A percentile compares a stretch with the other conserved stretches of the same genome.
These are phyloP conservation scores for Tuta absoluta DNA, from an alignment of 2,888 invertebrate species.

Conservation along the genomic window DNA sequence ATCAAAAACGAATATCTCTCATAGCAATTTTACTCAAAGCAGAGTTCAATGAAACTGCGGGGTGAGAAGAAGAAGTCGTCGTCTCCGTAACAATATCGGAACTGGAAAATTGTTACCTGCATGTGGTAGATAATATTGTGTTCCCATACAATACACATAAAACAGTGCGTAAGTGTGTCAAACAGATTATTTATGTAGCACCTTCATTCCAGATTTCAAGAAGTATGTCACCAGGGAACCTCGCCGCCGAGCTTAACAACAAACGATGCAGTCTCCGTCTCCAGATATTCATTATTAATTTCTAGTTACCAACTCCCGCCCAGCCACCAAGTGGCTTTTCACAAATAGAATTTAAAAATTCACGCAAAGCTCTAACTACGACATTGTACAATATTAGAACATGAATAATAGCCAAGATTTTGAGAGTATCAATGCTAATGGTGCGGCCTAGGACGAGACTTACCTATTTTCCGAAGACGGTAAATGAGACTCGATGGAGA, in stretches of 20 bases:
- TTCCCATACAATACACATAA: no score
- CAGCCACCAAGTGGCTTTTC: constrained; percentile 61
- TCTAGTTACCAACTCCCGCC: constrained; percentile 71
- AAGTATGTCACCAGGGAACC: not conserved
- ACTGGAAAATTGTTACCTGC: no score
- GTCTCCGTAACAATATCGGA: no score
- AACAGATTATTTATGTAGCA: not conserved
- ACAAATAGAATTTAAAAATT: constrained; percentile 78
- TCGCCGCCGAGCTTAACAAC: constrained; percentile 11
- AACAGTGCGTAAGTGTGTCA: not conserved
- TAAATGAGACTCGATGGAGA: constrained; percentile 15
- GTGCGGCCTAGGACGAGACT: constrained; percentile 13
- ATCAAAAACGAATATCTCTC: no score
- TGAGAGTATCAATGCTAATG: constrained; percentile 30
- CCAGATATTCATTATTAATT: constrained; percentile 75
- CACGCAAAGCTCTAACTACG: constrained; percentile 68
- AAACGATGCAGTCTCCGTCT: constrained; percentile 60
- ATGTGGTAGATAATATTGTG: no score
- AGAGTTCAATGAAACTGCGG: no score
- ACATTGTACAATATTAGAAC: constrained; percentile 60
- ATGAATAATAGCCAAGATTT: constrained; percentile 46
- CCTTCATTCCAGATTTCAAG: not conserved
- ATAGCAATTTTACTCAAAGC: no score
- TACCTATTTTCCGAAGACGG: constrained; percentile 26
- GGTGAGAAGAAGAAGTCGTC: no score